Evolutionary conservation across 2,797 vertebrate species (phyloP).

Genomic region (Brotogeris chrysoptera): DNA sequence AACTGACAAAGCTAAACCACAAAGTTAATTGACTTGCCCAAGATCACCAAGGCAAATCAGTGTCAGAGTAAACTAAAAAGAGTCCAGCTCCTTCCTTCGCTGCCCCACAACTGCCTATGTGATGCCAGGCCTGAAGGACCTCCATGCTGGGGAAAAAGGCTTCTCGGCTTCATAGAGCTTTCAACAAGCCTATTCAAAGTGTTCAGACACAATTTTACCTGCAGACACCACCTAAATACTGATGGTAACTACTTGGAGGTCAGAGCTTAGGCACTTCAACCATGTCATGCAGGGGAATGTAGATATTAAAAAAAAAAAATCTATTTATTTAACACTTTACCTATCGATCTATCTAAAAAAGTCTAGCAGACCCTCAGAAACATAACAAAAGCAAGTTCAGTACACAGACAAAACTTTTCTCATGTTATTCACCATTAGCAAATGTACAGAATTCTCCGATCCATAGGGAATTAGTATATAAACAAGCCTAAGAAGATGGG

Average conservation of each 20-base stretch:
- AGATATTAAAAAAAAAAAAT: neutral
- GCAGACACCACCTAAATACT: neutral
- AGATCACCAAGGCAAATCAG: neutral
- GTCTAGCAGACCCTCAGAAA: neutral
- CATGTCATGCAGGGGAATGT: rapidly evolving
- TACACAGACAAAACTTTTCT: neutral
- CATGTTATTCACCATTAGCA: neutral
- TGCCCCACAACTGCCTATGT: neutral
- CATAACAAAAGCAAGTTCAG: neutral
- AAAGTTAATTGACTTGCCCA: neutral
- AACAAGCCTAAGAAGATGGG: neutral
- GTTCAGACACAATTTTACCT: neutral
- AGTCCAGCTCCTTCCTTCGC: neutral
- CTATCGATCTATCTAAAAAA: neutral
- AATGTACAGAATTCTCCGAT: neutral
- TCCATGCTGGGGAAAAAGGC: neutral
- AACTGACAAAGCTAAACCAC: neutral
- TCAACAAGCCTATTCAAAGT: neutral
- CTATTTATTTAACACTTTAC: neutral
- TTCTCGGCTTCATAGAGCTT: neutral
- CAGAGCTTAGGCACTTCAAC: neutral
- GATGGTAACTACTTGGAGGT: neutral
- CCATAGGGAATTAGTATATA: neutral
- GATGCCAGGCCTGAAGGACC: neutral
- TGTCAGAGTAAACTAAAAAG: neutral